A percentile compares a stretch with the other conserved stretches of the same genome.
These are phyloP conservation scores for Leucophora obtusa DNA, from an alignment of 2,888 invertebrate genomes.

Conservation along the genomic window DNA sequence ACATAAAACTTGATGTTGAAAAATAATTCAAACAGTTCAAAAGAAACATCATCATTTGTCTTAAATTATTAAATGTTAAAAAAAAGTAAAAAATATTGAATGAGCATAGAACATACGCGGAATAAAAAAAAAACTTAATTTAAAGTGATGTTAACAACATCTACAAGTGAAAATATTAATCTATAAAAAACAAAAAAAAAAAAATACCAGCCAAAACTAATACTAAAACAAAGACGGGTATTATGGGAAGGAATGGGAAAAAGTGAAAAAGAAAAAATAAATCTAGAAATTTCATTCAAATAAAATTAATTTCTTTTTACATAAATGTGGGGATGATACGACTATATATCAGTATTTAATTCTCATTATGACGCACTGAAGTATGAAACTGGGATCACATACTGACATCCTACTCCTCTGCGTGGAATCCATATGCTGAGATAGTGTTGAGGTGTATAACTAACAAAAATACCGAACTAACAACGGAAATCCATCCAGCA, in stretches of 20 bases:
- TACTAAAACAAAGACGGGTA: constrained; percentile 15
- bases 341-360: too few species aligned
- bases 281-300: too few species aligned
- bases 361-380: too few species aligned
- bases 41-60: constrained; percentile 63
- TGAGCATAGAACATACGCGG: neutral
- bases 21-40: constrained; percentile 38
- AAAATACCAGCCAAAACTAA: constrained; percentile 1
- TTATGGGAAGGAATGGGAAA: neutral
- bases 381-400: too few species aligned
- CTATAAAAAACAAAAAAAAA: constrained; percentile 30
- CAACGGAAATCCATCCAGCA: too few species aligned
- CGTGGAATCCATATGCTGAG: too few species aligned
- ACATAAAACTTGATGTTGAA: constrained; percentile 26
- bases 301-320: too few species aligned
- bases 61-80: constrained; percentile 54
- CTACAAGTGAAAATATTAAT: constrained; percentile 41
- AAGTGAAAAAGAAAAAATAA: too few species aligned
- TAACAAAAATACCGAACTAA: too few species aligned
- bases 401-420: too few species aligned
- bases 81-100: neutral
- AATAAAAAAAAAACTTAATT: constrained; percentile 41
- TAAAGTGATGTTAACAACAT: constrained; percentile 64
- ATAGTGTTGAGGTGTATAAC: too few species aligned
- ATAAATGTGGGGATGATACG: too few species aligned